Conservation (phyloP, 2,113 vertebrate genomes). For the Spea multiplicata region DNA sequence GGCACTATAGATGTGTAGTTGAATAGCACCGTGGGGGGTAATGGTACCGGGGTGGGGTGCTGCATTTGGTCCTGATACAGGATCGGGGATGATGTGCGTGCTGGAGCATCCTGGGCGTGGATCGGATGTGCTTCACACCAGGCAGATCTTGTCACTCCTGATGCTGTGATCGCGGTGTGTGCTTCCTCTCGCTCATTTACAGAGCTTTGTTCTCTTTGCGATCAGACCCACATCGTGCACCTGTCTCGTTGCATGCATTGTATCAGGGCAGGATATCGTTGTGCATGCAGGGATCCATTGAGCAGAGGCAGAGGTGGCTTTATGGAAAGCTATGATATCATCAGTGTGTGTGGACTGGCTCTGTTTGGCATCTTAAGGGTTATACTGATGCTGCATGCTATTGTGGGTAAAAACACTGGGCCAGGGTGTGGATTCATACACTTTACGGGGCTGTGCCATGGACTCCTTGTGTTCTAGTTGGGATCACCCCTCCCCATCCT, state of each 20-base stretch:
- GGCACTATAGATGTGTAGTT: not conserved
- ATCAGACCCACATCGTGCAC: not conserved
- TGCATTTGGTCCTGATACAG: not conserved
- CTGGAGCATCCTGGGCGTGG: slow-evolving; percentile 29
- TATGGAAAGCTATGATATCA: not conserved
- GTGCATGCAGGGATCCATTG: not conserved
- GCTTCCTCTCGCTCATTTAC: not conserved
- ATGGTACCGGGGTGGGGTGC: not conserved
- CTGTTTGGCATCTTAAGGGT: not conserved
- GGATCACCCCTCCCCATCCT: not conserved
- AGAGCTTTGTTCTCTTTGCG: not conserved
- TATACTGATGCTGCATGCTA: not conserved
- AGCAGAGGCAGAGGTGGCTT: not conserved
- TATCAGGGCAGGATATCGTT: too few relatives aligned
- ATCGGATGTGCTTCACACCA: not conserved
- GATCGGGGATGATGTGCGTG: not conserved
- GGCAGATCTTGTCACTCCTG: not conserved
- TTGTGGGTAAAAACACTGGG: too few relatives aligned
- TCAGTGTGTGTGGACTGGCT: not conserved
- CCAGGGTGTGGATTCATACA: too few relatives aligned
- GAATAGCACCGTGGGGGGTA: not conserved
- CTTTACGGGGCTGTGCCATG: too few relatives aligned
- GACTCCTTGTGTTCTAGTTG: not conserved
- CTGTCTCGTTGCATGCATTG: too few relatives aligned
- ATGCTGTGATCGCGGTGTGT: too few relatives aligned